Evolutionary conservation across 2,113 vertebrate genomes (phyloP).

Genomic region (Origma solitaria): DNA sequence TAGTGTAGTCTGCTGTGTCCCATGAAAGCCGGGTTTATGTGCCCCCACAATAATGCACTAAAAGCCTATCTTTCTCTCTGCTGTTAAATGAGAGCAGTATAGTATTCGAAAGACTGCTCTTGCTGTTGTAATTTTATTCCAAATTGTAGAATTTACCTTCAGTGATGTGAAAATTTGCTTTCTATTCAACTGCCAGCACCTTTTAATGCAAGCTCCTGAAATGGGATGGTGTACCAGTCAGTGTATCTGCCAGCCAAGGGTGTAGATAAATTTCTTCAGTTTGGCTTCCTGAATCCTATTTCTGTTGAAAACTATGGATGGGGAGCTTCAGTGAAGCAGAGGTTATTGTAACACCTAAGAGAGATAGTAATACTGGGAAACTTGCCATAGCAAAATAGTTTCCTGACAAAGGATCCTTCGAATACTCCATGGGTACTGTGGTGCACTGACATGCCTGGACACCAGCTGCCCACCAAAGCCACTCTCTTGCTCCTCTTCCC

Average conservation of each 20-base stretch:
- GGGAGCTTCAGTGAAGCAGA: not conserved
- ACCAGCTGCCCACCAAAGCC: not conserved
- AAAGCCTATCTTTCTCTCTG: not conserved
- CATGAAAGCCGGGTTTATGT: not conserved
- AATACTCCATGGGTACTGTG: not conserved
- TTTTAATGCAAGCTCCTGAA: not conserved
- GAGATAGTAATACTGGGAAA: not conserved
- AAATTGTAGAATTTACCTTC: not conserved
- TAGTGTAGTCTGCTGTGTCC: not conserved
- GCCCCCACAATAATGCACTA: not conserved
- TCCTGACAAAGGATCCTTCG: not conserved
- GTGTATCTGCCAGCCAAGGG: not conserved
- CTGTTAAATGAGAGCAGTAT: not conserved
- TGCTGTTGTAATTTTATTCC: not conserved
- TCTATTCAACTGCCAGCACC: slow-evolving; percentile 17
- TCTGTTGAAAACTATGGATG: not conserved
- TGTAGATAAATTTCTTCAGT: slow-evolving; percentile 35
- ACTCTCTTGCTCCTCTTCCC: not conserved
- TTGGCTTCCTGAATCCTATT: slow-evolving; percentile 21
- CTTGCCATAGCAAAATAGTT: not conserved
- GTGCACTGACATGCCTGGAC: not conserved
- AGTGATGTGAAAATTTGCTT: not conserved
- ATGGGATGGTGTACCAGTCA: slow-evolving; percentile 13
- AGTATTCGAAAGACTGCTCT: not conserved
- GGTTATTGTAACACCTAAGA: not conserved